These are phyloP conservation scores for Cosmia trapezina DNA, from an alignment of 2,888 invertebrate species.

Conservation along the genomic window DNA sequence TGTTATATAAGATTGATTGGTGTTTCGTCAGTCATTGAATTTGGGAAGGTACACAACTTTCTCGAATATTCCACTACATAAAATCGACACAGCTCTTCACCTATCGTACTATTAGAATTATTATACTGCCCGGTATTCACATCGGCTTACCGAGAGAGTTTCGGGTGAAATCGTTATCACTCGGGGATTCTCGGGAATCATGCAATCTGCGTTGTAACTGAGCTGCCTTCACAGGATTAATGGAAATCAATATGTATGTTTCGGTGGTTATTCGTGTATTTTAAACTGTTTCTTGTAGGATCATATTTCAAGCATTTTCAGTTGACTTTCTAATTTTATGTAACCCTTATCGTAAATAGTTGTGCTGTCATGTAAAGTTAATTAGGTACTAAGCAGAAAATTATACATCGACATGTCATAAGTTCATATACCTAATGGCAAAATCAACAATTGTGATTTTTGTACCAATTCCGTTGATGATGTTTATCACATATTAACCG, in stretches of 20 bases:
- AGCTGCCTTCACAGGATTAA: not conserved
- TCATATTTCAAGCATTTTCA: not conserved
- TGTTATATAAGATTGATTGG: no score
- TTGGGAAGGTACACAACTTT: not conserved
- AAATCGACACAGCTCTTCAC: not conserved
- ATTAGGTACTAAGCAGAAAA: not conserved
- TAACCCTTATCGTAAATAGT: not conserved
- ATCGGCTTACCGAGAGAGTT: constrained; percentile 6
- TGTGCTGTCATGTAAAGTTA: not conserved
- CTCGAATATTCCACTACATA: not conserved
- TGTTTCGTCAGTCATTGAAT: no score
- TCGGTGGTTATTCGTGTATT: not conserved
- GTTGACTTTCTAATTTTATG: not conserved
- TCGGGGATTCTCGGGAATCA: constrained; percentile 1
- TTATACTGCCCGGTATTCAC: not conserved
- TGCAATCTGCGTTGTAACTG: constrained; percentile 13
- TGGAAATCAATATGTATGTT: constrained; percentile 1
- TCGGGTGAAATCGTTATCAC: constrained; percentile 31
- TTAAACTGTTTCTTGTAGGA: not conserved
- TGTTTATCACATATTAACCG: no score
- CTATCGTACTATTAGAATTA: constrained; percentile 2
- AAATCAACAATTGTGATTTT: no score
- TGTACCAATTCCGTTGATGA: no score
- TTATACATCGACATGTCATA: not conserved
- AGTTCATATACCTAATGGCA: no score